phyloP scores from a whole-genome alignment of 2,797 vertebrate genomes.

The Galaxias olidus region DNA sequence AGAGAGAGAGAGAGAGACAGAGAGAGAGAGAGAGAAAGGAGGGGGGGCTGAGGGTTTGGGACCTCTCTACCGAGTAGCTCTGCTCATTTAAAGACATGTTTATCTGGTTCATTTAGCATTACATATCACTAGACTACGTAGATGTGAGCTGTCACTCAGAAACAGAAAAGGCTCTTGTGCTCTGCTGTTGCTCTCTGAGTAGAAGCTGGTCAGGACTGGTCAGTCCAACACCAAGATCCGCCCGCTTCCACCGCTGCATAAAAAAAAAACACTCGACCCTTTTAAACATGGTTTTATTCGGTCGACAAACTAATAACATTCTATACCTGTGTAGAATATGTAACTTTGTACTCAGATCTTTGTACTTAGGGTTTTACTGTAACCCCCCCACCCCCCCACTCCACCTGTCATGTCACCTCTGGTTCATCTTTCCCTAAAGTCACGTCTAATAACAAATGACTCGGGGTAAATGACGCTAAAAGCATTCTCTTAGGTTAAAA shows the following conservation, averaged over 20 bases:
- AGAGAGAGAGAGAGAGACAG: slow-evolving; percentile 29
- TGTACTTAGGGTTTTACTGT: too few relatives aligned
- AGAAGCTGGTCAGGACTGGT: background rate
- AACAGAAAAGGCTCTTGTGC: slow-evolving; percentile 33
- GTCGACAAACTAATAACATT: slow-evolving; percentile 15
- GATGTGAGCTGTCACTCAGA: slow-evolving; percentile 63
- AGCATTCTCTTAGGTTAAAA: slow-evolving; percentile 60
- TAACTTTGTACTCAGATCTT: background rate
- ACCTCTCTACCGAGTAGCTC: slow-evolving; percentile 25
- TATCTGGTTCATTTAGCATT: slow-evolving; percentile 78
- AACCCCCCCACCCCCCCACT: slow-evolving; percentile 17
- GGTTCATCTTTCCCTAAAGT: slow-evolving; percentile 49
- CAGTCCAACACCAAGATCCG: slow-evolving; percentile 8
- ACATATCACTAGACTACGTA: slow-evolving; percentile 66
- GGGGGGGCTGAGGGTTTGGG: slow-evolving; percentile 33
- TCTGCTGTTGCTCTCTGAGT: background rate
- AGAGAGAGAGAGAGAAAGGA: slow-evolving; percentile 29
- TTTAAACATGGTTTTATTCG: slow-evolving; percentile 7
- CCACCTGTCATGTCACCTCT: slow-evolving; percentile 32
- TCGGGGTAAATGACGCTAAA: slow-evolving; percentile 66
- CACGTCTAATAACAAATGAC: slow-evolving; percentile 54
- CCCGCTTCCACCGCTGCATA: slow-evolving; percentile 6
- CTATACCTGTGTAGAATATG: background rate
- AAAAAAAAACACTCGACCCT: background rate
- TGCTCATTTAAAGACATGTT: slow-evolving; percentile 79